These are phyloP conservation scores for Amphilophus citrinellus DNA, from an alignment of 2,113 vertebrate genomes.

Conservation along the genomic window DNA sequence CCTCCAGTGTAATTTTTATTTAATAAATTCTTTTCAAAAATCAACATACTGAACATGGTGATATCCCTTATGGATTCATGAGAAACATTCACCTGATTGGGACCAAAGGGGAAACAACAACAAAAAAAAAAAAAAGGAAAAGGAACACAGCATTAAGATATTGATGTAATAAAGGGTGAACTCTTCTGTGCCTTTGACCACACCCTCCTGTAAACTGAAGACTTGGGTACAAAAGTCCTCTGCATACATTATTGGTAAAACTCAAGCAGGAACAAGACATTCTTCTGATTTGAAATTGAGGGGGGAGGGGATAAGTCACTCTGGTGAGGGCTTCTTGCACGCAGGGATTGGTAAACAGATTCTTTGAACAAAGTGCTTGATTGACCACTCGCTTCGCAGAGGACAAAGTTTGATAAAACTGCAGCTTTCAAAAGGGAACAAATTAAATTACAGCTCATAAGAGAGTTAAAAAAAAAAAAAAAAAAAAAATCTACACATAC, in stretches of 20 bases:
- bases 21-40: constrained; percentile 75
- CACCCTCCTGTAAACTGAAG: constrained; percentile 74
- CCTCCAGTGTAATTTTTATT: constrained; percentile 83
- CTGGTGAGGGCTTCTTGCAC: constrained; percentile 57
- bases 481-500: constrained; percentile 48
- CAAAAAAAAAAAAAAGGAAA: constrained; percentile 45
- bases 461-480: constrained; percentile 34
- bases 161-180: constrained; percentile 53
- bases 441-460: constrained; percentile 66
- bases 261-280: constrained; percentile 62
- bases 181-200: constrained; percentile 61
- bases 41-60: constrained; percentile 68
- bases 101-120: constrained; percentile 37
- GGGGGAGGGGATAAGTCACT: constrained; percentile 12
- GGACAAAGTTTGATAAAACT: constrained; percentile 66
- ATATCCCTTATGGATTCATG: constrained; percentile 66
- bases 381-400: constrained; percentile 78
- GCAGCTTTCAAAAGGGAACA: constrained; percentile 58
- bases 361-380: constrained; percentile 81
- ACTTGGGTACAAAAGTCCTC: constrained; percentile 49
- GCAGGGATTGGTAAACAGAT: constrained; percentile 65
- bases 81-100: constrained; percentile 60
- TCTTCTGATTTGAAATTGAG: constrained; percentile 44
- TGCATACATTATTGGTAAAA: constrained; percentile 59
- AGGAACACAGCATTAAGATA: constrained; percentile 66